Conservation (phyloP, 2,888 invertebrate genomes). For the Sinohyriopsis cumingii region DNA sequence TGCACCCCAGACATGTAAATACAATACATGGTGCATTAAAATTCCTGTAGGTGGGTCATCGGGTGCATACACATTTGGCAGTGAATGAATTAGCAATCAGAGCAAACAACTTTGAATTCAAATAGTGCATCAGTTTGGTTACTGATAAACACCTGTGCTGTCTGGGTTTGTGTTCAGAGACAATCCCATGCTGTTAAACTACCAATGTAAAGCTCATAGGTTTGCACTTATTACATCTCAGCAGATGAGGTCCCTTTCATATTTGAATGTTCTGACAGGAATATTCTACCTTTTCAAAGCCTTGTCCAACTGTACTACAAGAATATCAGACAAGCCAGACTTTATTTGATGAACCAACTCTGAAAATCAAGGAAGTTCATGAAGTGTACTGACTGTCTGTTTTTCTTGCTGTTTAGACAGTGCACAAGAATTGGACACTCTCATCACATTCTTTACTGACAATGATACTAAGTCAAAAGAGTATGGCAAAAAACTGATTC, state of each 20-base stretch:
- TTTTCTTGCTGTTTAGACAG: slow-evolving; percentile 17
- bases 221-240: slow-evolving; percentile 11
- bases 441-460: slow-evolving; percentile 14
- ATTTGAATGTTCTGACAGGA: slow-evolving; percentile 7
- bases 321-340: slow-evolving; percentile 7
- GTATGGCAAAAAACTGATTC: slow-evolving; percentile 15
- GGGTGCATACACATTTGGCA: no score
- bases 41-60: no score
- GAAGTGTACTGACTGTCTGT: slow-evolving; percentile 19
- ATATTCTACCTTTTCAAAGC: slow-evolving; percentile 15
- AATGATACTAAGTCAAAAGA: slow-evolving; percentile 21
- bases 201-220: slow-evolving; percentile 16
- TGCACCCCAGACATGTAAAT: no score
- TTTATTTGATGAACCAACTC: not conserved
- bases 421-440: slow-evolving; percentile 13
- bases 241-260: not conserved
- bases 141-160: not conserved
- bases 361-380: slow-evolving; percentile 24
- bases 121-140: no score
- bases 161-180: slow-evolving; percentile 9
- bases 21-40: no score
- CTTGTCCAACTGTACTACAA: slow-evolving; percentile 4
- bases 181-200: slow-evolving; percentile 16
- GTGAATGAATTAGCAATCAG: no score
- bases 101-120: no score